These are phyloP conservation scores for Byasa hedistus DNA, from an alignment of 2,888 invertebrate genomes.

Conservation along the genomic window DNA sequence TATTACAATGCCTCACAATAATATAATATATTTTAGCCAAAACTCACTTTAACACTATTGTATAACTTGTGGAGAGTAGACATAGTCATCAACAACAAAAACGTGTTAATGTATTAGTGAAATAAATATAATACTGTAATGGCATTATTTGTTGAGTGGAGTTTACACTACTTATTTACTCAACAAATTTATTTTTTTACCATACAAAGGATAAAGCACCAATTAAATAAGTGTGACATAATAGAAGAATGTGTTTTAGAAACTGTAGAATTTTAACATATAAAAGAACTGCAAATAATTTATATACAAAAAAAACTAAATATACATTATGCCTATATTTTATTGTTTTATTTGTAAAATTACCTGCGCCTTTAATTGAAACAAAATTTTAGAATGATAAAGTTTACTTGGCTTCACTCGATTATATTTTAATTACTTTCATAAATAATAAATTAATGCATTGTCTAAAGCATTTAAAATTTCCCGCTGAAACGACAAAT, in stretches of 20 bases:
- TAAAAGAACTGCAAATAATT: slow-evolving; percentile 75
- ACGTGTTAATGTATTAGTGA: slow-evolving; percentile 3
- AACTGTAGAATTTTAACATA: slow-evolving; percentile 49
- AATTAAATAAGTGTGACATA: slow-evolving; percentile 73
- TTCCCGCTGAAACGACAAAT: no score
- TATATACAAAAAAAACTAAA: slow-evolving; percentile 64
- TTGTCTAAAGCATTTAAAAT: no score
- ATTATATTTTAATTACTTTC: no score
- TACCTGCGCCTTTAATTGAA: neutral
- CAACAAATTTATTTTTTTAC: slow-evolving; percentile 60
- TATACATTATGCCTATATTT: slow-evolving; percentile 71
- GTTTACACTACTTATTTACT: neutral
- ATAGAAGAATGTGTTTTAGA: slow-evolving; percentile 57
- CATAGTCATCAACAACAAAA: slow-evolving; percentile 6
- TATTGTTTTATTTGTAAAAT: slow-evolving; percentile 45
- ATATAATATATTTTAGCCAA: slow-evolving; percentile 31
- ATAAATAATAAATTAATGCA: no score
- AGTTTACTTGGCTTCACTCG: neutral
- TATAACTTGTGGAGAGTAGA: slow-evolving; percentile 1
- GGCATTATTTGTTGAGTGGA: slow-evolving; percentile 39
- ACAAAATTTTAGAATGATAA: neutral
- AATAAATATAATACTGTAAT: slow-evolving; percentile 26
- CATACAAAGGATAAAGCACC: slow-evolving; percentile 58
- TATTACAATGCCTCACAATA: slow-evolving; percentile 42
- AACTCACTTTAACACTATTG: slow-evolving; percentile 22